These are phyloP conservation scores for Ochotona princeps DNA, from an alignment of 2,113 vertebrate species.

Conservation along the genomic window DNA sequence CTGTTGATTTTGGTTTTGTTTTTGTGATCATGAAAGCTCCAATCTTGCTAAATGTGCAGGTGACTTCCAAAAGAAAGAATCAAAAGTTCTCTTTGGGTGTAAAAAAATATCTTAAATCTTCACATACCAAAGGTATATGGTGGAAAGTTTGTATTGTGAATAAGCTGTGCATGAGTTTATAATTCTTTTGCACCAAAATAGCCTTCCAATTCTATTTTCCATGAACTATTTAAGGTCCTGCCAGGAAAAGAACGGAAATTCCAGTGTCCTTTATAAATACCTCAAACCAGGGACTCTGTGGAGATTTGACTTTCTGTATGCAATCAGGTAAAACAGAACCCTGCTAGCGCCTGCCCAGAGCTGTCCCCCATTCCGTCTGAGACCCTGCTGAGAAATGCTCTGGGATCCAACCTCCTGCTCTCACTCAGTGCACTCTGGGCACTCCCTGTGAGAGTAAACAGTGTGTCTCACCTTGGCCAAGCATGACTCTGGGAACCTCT, in stretches of 20 bases:
- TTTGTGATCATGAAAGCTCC: neutral
- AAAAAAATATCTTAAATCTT: too few relatives aligned
- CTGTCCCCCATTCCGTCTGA: neutral
- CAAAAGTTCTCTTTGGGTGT: too few relatives aligned
- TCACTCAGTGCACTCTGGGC: too few relatives aligned
- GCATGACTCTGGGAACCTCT: neutral
- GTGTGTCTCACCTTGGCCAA: neutral
- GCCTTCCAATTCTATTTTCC: too few relatives aligned
- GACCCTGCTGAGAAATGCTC: neutral
- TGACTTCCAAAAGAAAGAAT: too few relatives aligned
- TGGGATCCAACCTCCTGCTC: neutral
- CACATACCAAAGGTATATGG: too few relatives aligned
- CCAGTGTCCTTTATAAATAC: neutral
- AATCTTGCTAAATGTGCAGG: neutral
- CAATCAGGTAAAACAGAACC: neutral
- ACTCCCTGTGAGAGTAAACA: neutral
- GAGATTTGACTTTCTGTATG: neutral
- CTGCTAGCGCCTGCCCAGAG: neutral
- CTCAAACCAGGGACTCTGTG: neutral
- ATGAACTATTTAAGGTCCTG: too few relatives aligned
- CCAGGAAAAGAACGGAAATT: neutral
- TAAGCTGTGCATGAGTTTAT: too few relatives aligned
- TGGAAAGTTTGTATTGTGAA: too few relatives aligned
- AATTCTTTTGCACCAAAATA: too few relatives aligned
- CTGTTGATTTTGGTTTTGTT: neutral